Evolutionary conservation across 2,797 vertebrate species (phyloP).

Genomic region (Helostoma temminkii): DNA sequence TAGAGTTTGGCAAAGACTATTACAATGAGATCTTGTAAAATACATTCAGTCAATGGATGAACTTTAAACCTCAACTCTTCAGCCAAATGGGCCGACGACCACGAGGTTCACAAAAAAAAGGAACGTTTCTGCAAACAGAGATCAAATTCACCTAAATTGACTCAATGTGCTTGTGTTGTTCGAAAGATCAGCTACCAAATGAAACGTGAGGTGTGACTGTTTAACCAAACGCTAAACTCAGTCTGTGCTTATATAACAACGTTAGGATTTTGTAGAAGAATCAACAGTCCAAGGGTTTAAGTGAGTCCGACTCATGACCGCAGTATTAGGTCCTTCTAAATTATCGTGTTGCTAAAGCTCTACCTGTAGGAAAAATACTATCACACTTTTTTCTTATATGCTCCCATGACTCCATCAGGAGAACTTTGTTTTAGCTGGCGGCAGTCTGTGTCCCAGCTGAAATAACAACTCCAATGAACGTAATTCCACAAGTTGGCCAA

Average conservation of each 20-base stretch:
- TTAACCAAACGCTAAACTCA: background rate
- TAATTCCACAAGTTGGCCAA: constrained; percentile 16
- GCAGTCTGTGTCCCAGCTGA: constrained; percentile 28
- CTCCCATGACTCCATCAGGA: background rate
- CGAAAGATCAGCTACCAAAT: background rate
- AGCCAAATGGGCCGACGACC: background rate
- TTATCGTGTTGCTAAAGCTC: background rate
- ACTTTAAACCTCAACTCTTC: constrained; percentile 6
- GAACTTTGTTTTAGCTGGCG: constrained; percentile 17
- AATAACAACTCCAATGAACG: constrained; percentile 21
- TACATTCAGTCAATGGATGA: background rate
- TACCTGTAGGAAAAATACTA: constrained; percentile 11
- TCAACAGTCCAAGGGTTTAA: background rate
- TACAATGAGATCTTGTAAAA: background rate
- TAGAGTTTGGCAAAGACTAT: background rate
- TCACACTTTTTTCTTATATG: background rate
- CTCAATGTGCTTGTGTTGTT: background rate
- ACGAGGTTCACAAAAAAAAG: background rate
- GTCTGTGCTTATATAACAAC: background rate
- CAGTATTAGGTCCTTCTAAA: background rate
- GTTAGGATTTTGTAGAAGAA: background rate
- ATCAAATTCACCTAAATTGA: too few relatives aligned
- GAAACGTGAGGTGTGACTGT: background rate
- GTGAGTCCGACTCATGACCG: background rate
- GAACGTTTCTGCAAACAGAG: too few relatives aligned